Evolutionary conservation across 2,888 invertebrate genomes (phyloP), one percentile per base, ranked within the genome.

Genomic region (Polydrusus cervinus): DNA sequence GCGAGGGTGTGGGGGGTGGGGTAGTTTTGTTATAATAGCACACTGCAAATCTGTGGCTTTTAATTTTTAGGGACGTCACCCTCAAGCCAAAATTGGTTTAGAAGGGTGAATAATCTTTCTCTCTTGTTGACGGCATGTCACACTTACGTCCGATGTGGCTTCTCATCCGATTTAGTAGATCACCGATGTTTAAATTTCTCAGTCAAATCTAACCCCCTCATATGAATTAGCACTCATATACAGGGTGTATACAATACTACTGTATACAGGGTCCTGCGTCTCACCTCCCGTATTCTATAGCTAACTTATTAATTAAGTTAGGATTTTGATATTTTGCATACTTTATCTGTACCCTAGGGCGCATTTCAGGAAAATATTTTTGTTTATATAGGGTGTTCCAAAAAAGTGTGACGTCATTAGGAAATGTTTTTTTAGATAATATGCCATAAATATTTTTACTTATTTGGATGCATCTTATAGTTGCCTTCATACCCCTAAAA

Each of bases 31-130:
- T 83, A 83, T 83, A 83, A 83, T 82, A 81, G 85, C 84, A 69
- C 69, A 85, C 84, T 85, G 86, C 86, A 86, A 86, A 87, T 86
- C 86, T 86, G 86, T 82, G 87, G 86, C 86, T 87, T 86, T 86
- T 87, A 87, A 87, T 87, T 87, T 87, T 87, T 86, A 86, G 87
- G 87, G 86, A 86, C 84, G 86, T 84, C 83, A 85, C 86, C 86
- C 85, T 81, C 84, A 82, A 84, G 85, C 84, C 81, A 82, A 81
- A 83, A 82, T 84, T 79, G 82, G 80, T 83, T 81, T 82, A 83
- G 85, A 86, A 86, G 87, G 87, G 87, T 87, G 86, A 86, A 87
- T 87, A 87, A 87, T 87, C 84, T 86, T 80, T 81, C 78, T 80
- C 81, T 84, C 82, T 79, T 79, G 81, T 72, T 71, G 80, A 61